Evolutionary conservation across 2,113 vertebrate genomes (phyloP), one percentile per base, ranked within the genome.

Genomic region (Arvicanthis niloticus): DNA sequence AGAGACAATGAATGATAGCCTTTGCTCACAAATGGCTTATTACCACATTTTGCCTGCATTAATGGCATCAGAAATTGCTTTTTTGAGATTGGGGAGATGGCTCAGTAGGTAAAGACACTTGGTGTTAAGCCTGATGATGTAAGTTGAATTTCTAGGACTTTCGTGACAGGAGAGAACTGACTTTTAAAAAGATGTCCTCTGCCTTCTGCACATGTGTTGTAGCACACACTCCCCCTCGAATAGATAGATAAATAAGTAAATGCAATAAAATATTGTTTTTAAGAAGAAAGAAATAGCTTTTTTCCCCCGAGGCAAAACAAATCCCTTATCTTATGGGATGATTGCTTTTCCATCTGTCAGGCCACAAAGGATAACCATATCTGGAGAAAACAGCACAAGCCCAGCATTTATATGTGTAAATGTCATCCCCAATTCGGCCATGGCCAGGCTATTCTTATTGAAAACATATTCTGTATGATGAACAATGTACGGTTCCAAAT

Each of bases 211-310:
- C 40, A 65, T 12, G 40, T 45, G 4, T 40, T 65, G 60, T 34
- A 86, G 60, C 29, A 86, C 4, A 4, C 29, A 86, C 17, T 31
- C 6, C 48, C 62, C 26, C 42, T 68, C 40, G 34, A 37, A 48
- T 34, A 48, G 31, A n/a, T 56, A 56, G 26, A 45, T 48, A 68
- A 68, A 86, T 37, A 67, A 37, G 68, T 68, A 86, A 86, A 86
- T 0, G 7, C 62, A 68, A 51, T 51, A 37, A 68, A 68, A 86
- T 48, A 68, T 48, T 48, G 29, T 22, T 86, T 67, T 67, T 67
- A 86, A 68, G 56, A 84, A 85, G n/a, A 51, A 86, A 88, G 48
- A 53, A 88, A 88, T 70, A 90, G 9, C 5, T 86, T 96, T 90
- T 24, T 8, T 4, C 17, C 3, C 62, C 21, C 65, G 37, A 93